Base-by-base conservation (phyloP, 64 coral and sea anemone species). In the Pocillopora damicornis region DNA sequence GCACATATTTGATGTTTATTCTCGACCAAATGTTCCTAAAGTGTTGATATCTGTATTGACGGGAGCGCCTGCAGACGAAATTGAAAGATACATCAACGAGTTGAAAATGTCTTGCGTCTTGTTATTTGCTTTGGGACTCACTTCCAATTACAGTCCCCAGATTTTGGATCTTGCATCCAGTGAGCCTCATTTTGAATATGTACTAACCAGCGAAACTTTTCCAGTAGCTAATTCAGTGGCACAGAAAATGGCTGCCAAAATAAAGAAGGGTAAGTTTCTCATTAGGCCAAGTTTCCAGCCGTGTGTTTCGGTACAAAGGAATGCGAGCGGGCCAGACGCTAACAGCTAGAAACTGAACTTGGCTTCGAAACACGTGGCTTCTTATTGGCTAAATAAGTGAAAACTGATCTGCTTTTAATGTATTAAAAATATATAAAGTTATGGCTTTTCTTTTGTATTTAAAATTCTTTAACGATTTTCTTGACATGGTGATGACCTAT, bases 1-100 rank as follows among this genome's bases (percentile, higher is more conserved):
- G 59, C 72, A 79, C 11, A 84, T 92, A 1, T 88, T 95, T 78
- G 92, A 94, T 56, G 17, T 30, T 9, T 11, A 80, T 66, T 75
- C 81, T 26, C 80, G 92, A 68, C 61, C 59, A 80, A 76, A 69
- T 22, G 63, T 86, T 67, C 89, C 87, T 51, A 86, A 75, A 35
- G 89, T 95, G 14, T 60, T 95, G 26, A 45, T 95, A 13, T 92
- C 89, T 13, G 69, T 92, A 4, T 74, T 95, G 89, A 85, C 93
- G 0, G 93, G 93, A 36, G 87, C 59, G 59, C 78, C 93, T n/a
- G 63, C 72, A 13, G 93, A 95, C 78, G 73, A 66, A 34, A 87
- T 95, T 20, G 81, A 71, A 10, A 15, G 22, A 35, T 67, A 79
- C 16, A 86, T 87, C 36, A 76, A 86, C 35, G 58, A 88, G 23